Base-by-base conservation (phyloP, 2,888 invertebrate species). In the Agrotis puta region DNA sequence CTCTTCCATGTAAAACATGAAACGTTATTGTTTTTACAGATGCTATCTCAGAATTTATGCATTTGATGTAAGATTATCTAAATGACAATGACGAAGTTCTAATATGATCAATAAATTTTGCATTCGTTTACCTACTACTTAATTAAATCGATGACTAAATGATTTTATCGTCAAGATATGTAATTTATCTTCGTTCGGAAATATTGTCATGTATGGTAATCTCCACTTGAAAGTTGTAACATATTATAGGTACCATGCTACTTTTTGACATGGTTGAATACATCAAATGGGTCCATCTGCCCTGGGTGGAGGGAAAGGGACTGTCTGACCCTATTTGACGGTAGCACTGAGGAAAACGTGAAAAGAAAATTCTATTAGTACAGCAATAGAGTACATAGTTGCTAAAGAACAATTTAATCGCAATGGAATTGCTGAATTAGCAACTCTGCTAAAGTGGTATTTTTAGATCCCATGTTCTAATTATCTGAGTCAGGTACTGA, bases 1-100 rank as follows among this genome's bases (percentile, higher is more conserved):
- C 43, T 7, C 7, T 22, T 14, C 16, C 14, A 13, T 66, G 24
- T 78, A n/a, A 54, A 78, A 78, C 27, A 70, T 13, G 48, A 63
- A 43, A 64, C 50, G 14, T n/a, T 18, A 16, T 66, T 50, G 1
- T 63, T 39, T 58, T 45, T 59, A 27, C 13, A 45, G 57, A 57
- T 70, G 33, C 45, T 77, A 62, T 77, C 22, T 47, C 3, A 63
- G 9, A 47, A 71, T 48, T 16, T 48, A 39, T 48, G 16, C 27
- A 16, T 18, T n/a, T 4, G 51, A 33, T 59, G 22, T 45, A n/a
- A 70, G 33, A 59, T 39, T 16, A 70, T 45, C 14, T 7, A 33
- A 58, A 14, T 24, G 11, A 24, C 56, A 20, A 1, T 24, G 6
- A 70, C 20, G 45, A 70, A 13, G 14, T 4, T 9, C 18, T 24